Conservation (phyloP, 2,113 vertebrate genomes). For the Arizona elegans region DNA sequence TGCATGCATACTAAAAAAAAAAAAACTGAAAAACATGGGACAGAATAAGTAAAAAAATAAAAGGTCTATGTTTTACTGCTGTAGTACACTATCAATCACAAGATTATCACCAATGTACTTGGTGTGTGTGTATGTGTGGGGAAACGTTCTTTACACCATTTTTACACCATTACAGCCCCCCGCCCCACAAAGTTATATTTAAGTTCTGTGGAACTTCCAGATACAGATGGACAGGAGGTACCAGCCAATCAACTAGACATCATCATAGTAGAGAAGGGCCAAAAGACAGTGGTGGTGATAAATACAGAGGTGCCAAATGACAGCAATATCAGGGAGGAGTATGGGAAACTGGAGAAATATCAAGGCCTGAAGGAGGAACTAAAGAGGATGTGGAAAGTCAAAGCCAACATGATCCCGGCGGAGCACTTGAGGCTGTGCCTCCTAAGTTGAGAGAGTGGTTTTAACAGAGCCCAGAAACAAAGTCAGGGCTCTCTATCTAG, state of each 20-base stretch:
- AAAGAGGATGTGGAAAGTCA: background rate
- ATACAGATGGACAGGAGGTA: background rate
- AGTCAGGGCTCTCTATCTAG: background rate
- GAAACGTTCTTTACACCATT: background rate
- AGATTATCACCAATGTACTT: background rate
- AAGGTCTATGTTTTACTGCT: rapidly evolving
- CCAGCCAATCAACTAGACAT: background rate
- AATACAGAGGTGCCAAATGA: background rate
- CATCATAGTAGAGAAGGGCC: background rate
- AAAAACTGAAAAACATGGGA: background rate
- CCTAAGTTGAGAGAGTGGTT: background rate
- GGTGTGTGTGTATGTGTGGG: background rate
- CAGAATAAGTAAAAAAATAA: background rate
- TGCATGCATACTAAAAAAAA: background rate
- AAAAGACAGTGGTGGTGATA: background rate
- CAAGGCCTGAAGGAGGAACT: background rate
- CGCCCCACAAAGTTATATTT: background rate
- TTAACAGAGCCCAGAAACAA: background rate
- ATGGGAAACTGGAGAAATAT: background rate
- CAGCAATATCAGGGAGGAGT: background rate
- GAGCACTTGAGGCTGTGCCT: background rate
- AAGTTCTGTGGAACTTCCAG: background rate
- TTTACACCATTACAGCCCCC: background rate
- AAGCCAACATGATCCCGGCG: background rate
- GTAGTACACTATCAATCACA: background rate